These are phyloP conservation scores for Nannoperca australis DNA, from an alignment of 2,797 vertebrate genomes.

Conservation along the genomic window DNA sequence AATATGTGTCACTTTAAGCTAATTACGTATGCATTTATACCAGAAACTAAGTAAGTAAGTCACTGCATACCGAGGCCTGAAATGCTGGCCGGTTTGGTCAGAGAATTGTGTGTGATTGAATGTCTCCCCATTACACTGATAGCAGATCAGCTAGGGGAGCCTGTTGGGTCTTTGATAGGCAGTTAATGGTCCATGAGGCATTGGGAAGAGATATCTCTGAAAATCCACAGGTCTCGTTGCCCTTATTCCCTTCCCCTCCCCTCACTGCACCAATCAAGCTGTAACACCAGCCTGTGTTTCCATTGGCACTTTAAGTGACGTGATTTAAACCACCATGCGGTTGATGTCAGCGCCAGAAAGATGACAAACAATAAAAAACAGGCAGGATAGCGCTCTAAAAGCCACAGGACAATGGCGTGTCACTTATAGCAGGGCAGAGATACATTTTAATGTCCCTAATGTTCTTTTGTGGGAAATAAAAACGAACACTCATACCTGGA, in stretches of 20 bases:
- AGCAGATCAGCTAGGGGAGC: conserved; percentile 78
- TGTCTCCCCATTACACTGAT: conserved; percentile 81
- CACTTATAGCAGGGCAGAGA: conserved; percentile 87
- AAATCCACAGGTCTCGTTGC: conserved; percentile 84
- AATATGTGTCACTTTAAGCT: neutral
- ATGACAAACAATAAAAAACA: conserved; percentile 95
- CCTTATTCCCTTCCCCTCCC: conserved; percentile 66
- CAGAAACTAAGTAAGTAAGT: neutral
- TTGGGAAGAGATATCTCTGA: conserved; percentile 85
- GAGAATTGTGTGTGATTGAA: conserved; percentile 80
- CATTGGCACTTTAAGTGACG: conserved; percentile 89
- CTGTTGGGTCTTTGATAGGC: conserved; percentile 86
- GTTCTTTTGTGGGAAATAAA: conserved; percentile 81
- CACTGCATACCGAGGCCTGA: conserved; percentile 26
- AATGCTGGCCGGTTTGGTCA: conserved; percentile 36
- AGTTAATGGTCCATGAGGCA: conserved; percentile 82
- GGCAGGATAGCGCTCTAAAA: conserved; percentile 85
- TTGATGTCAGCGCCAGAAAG: conserved; percentile 88
- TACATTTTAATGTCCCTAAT: conserved; percentile 89
- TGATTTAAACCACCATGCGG: conserved; percentile 89
- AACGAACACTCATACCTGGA: conserved; percentile 52
- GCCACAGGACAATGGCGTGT: conserved; percentile 87
- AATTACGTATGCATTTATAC: conserved; percentile 3
- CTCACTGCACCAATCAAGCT: conserved; percentile 70
- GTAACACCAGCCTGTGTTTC: conserved; percentile 83